phyloP scores from a whole-genome alignment of 2,888 invertebrate genomes.

The Toxonevra muliebris region DNA sequence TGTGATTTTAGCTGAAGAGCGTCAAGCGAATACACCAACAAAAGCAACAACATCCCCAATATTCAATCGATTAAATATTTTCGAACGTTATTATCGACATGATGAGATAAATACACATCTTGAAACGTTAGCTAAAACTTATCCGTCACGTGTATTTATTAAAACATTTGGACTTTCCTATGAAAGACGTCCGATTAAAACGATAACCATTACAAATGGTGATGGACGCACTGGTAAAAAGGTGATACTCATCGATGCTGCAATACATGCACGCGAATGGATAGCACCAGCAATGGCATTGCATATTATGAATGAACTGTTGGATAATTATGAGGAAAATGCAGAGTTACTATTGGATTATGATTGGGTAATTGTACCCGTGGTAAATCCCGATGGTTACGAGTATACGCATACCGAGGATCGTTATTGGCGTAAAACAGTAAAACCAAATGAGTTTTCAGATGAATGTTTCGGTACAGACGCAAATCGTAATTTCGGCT shows the following conservation, averaged over 20 bases:
- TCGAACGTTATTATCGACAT: slow-evolving; percentile 53
- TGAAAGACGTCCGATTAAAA: slow-evolving; percentile 69
- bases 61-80: slow-evolving; percentile 38
- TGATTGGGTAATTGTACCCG: slow-evolving; percentile 74
- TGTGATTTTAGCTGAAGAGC: slow-evolving; percentile 39
- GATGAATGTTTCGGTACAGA: slow-evolving; percentile 74
- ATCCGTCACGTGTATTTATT: slow-evolving; percentile 68
- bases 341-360: slow-evolving; percentile 67
- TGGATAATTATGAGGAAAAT: slow-evolving; percentile 64
- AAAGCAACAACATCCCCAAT: slow-evolving; percentile 58
- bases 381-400: slow-evolving; percentile 78
- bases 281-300: slow-evolving; percentile 71
- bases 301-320: slow-evolving; percentile 69
- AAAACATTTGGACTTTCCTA: slow-evolving; percentile 70
- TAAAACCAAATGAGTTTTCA: slow-evolving; percentile 64
- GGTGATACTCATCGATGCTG: slow-evolving; percentile 68
- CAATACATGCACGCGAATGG: slow-evolving; percentile 76
- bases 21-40: slow-evolving; percentile 42
- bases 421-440: slow-evolving; percentile 74
- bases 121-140: slow-evolving; percentile 62
- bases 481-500: slow-evolving; percentile 79
- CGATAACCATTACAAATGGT: slow-evolving; percentile 70
- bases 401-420: slow-evolving; percentile 66
- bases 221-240: slow-evolving; percentile 65
- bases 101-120: slow-evolving; percentile 67